Base-by-base conservation (phyloP, 2,113 vertebrate genomes). In the Gulo gulo region DNA sequence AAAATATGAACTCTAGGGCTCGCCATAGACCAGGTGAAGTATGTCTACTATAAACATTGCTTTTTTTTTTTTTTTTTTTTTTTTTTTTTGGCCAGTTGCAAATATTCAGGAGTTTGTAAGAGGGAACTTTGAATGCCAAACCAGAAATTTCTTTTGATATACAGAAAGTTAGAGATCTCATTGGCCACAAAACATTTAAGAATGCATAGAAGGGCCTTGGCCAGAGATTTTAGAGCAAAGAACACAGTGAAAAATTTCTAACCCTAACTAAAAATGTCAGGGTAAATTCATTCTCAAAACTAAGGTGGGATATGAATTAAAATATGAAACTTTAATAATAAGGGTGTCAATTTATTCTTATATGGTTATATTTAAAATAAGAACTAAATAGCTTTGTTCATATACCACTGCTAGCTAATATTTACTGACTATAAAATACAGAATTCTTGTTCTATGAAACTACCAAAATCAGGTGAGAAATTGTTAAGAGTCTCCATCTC, bases 141-240 rank as follows among this genome's bases (percentile, higher is more conserved):
- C 18, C 11, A 82, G 84, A 57, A 20, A 78, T 88, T 81, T 91
- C 69, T 76, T 87, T 21, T 74, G 39, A 59, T 13, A 78, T 74
- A 81, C 24, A 63, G 47, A 21, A 86, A 92, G 55, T 36, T 80
- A 95, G 47, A 73, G 34, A 78, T 79, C 12, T 94, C 55, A 42
- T 94, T 93, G 39, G 61, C n/a, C n/a, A 45, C n/a, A 82, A 71
- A 78, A 90, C 45, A 31, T 42, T 67, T 88, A 93, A 97, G 39
- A 93, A 26, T 82, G 45, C 6, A 45, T 59, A 21, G 16, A 94
- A 24, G 31, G 21, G 3, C 4, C 80, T 16, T 83, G 57, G 21
- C 13, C n/a, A 42, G 76, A 84, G 24, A 59, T 73, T 96, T 93
- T 81, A 93, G 21, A 79, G 29, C 23, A 67, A 76, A 92, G 15